phyloP scores from a whole-genome alignment of 2,797 vertebrate species.

The Threskiornis aethiopicus region DNA sequence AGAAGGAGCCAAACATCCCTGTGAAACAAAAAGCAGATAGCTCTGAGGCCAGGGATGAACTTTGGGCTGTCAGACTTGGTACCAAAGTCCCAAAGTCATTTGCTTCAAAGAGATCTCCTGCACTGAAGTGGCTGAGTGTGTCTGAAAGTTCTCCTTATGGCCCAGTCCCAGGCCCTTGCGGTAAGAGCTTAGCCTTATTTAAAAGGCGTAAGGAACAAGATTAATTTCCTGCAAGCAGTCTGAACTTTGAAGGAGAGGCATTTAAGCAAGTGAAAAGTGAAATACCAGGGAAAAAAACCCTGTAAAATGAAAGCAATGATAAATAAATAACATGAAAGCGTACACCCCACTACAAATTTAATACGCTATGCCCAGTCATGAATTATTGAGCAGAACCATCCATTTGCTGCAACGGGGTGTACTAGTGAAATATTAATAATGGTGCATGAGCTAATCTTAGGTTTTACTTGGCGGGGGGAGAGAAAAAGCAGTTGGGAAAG shows the following conservation, averaged over 20 bases:
- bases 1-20: background rate
- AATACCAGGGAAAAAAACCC: background rate
- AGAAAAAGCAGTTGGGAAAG: background rate
- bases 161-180: background rate
- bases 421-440: slow-evolving; percentile 48
- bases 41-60: background rate
- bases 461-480: background rate
- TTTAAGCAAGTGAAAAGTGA: slow-evolving; percentile 39
- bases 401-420: background rate
- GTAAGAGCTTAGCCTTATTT: background rate
- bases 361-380: slow-evolving; percentile 9
- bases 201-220: background rate
- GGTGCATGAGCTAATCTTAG: background rate
- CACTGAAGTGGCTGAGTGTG: background rate
- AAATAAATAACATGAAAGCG: slow-evolving; percentile 57
- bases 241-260: slow-evolving; percentile 24
- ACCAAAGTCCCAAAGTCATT: background rate
- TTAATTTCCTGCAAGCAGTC: background rate
- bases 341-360: slow-evolving; percentile 40
- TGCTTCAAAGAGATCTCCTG: background rate
- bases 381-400: slow-evolving; percentile 55
- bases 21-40: background rate
- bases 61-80: background rate
- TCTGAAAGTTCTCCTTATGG: background rate
- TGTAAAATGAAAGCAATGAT: slow-evolving; percentile 32